Conservation (phyloP, 2,888 invertebrate genomes). For the Eristalis arbustorum region DNA sequence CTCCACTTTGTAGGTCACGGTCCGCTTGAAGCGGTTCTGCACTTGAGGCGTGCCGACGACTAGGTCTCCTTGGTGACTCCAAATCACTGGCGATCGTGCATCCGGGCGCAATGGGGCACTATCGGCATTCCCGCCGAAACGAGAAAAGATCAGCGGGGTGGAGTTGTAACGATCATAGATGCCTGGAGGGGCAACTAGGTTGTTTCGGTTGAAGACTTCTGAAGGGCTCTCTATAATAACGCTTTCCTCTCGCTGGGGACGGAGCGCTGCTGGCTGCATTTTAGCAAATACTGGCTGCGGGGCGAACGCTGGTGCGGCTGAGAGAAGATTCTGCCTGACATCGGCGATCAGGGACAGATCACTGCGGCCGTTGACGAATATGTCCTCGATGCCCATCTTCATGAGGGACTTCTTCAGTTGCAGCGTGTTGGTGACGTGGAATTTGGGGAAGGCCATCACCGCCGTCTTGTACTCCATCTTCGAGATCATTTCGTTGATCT, state of each 20-base stretch:
- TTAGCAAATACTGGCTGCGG: not conserved
- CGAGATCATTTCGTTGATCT: slow-evolving; percentile 78
- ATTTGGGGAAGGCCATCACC: slow-evolving; percentile 85
- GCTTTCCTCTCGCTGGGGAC: not conserved
- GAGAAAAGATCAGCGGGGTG: slow-evolving; percentile 61
- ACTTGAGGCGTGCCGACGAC: slow-evolving; percentile 1
- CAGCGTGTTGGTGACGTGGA: slow-evolving; percentile 84
- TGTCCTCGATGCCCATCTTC: slow-evolving; percentile 83
- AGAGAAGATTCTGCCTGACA: not conserved
- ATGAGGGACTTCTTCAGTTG: slow-evolving; percentile 82
- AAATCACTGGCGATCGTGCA: not conserved
- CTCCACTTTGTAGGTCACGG: slow-evolving; percentile 72
- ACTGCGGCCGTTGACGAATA: slow-evolving; percentile 84
- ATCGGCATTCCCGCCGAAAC: slow-evolving; percentile 37
- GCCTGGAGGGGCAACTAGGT: not conserved
- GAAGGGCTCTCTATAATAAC: not conserved
- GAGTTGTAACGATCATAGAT: slow-evolving; percentile 68
- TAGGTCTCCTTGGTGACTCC: slow-evolving; percentile 27
- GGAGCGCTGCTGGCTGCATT: not conserved
- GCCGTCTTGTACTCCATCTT: slow-evolving; percentile 78
- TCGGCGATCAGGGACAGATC: slow-evolving; percentile 85
- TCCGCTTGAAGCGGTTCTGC: slow-evolving; percentile 58
- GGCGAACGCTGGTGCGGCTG: not conserved
- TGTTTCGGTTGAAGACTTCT: not conserved
- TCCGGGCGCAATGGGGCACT: not conserved